A percentile compares a stretch with the other conserved stretches of the same genome.
Evolutionary conservation across 1,140 invertebrate species (phyloP).

Genomic region (Pseudomyrmex cubaensis): DNA sequence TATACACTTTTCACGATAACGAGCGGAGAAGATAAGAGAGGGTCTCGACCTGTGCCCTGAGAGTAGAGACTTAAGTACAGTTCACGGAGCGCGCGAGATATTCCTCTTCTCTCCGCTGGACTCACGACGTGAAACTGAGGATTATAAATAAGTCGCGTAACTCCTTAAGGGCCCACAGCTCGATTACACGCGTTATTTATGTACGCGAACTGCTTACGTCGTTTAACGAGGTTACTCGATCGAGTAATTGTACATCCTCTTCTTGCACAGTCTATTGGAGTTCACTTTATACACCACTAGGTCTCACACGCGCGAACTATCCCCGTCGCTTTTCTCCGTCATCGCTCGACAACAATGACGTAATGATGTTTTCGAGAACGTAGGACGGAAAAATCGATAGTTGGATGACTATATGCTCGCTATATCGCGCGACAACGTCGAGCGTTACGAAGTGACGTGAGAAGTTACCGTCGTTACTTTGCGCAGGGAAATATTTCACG

Average conservation of each 20-base stretch:
- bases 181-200: constrained; percentile 52
- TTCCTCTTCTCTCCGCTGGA: neutral
- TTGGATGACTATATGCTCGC: neutral
- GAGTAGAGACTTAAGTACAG: constrained; percentile 47
- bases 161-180: constrained; percentile 41
- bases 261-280: constrained; percentile 67
- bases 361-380: constrained; percentile 64
- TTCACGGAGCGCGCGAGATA: constrained; percentile 47
- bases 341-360: constrained; percentile 69
- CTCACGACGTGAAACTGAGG: constrained; percentile 40
- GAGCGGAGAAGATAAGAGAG: neutral
- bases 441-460: neutral
- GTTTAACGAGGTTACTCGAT: constrained; percentile 71
- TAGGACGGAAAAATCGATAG: constrained; percentile 51
- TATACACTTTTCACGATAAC: constrained; percentile 52
- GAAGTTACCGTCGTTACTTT: neutral
- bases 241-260: constrained; percentile 56
- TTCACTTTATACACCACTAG: constrained; percentile 62
- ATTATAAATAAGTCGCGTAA: constrained; percentile 53
- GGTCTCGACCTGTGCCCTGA: constrained; percentile 24
- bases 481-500: constrained; percentile 12
- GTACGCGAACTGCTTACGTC: constrained; percentile 33
- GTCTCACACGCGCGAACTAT: constrained; percentile 52
- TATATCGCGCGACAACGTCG: neutral
- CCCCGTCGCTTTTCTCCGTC: constrained; percentile 48